Evolutionary conservation across 2,888 invertebrate species (phyloP), one percentile per base, ranked within the genome.

Genomic region (Pachycephus smyrnensis): DNA sequence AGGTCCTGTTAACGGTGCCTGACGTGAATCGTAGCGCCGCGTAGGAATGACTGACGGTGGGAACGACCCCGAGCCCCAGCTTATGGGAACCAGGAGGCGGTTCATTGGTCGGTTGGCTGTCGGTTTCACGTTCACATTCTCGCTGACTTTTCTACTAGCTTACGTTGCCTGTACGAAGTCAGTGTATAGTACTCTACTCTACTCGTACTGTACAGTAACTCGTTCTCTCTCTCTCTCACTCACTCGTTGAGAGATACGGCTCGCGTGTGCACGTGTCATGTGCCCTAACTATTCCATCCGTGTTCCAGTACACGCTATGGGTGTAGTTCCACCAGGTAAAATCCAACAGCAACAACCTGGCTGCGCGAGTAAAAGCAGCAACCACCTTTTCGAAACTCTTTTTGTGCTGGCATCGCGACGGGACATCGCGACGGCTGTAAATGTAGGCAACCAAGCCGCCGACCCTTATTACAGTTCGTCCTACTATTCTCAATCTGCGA

Each of bases 41-140:
- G 86, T 86, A 83, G 88, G 86, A 87, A 89, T 89, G 85, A 89
- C 89, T 89, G 89, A 89, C 89, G 85, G 84, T 86, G 85, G 23
- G 85, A 85, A 84, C 85, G 78, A 82, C 80, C 80, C 83, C 81
- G 83, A 84, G 82, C 82, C 81, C 82, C 80, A 77, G 77, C 82
- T 81, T 80, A 81, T 79, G 82, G 31, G 69, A 71, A n/a, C 40
- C 71, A 35, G 40, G 69, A 76, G 76, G 76, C 71, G 76, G 68
- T 80, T 82, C 80, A 79, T 80, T 80, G 81, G 80, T 75, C 79
- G 77, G 77, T 80, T 76, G 33, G 33, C 4, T 33, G 33, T 33
- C 33, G 78, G 75, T 73, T 73, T 79, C 79, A 79, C 79, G 77
- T 79, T 78, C 80, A 77, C 75, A 79, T 55, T 55, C 40, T 79